Evolutionary conservation across 2,113 vertebrate species (phyloP), one percentile per base, ranked within the genome.

Genomic region (Raja brachyura): DNA sequence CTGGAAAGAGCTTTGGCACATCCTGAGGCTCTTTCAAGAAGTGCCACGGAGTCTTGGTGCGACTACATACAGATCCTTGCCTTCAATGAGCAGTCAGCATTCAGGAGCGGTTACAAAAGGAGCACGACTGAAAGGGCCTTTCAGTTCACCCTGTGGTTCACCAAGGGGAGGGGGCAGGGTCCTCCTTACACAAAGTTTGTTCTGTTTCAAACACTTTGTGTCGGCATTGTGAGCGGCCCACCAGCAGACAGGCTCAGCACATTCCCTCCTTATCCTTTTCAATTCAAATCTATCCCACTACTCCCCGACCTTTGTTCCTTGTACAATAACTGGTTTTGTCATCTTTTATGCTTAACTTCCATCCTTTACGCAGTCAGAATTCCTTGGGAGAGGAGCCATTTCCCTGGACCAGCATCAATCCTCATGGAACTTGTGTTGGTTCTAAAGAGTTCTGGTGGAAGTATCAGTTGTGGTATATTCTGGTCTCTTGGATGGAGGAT

Each of bases 181-280:
- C 28, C 83, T 88, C 59, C 83, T 88, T 88, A 63, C 28, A 88
- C 83, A 88, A 88, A 88, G 83, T 88, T 88, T 88, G 90, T 73
- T 70, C 68, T 92, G 90, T 73, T 33, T 70, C 39, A 73, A 92
- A 54, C 33, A 70, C 66, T 48, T 48, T 70, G 9, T 31, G 66
- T 73, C 22, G 20, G 11, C 39, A 73, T 92, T 48, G 90, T 92
- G 2, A 73, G 90, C 90, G 73, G 68, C 66, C 83, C 83, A 88
- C 83, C 59, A n/a, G 9, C 83, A 88, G 75, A 13, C 75, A 33
- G 25, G 75, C n/a, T 77, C 31, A 14, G 75, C 75, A 77, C 11
- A 88, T 88, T 88, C 59, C 59, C 59, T 13, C 56, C 54, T 59
- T 13, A 11, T 31, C 13, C 83, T 31, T 63, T 88, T 88, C 56